Conservation (phyloP, 1,140 invertebrate genomes). For the Saccostrea glomerata region DNA sequence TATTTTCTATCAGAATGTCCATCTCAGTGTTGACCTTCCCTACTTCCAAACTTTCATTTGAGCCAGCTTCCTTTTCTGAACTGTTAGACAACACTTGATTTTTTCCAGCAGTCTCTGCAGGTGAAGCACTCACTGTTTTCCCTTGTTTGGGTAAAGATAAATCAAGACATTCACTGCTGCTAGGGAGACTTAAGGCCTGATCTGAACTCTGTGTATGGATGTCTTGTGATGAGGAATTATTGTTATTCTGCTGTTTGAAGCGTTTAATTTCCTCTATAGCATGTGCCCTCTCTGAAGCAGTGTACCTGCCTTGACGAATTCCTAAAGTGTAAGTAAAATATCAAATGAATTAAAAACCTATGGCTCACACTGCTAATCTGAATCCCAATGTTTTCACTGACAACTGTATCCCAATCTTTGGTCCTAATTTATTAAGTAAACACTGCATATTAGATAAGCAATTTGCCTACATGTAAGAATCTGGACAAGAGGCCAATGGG, state of each 20-base stretch:
- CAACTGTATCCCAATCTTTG: too few relatives aligned
- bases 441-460: too few relatives aligned
- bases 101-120: not conserved
- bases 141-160: not conserved
- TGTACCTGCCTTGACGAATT: slow-evolving; percentile 27
- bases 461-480: too few relatives aligned
- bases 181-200: not conserved
- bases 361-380: too few relatives aligned
- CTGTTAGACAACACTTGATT: not conserved
- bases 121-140: not conserved
- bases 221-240: not conserved
- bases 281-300: not conserved
- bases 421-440: too few relatives aligned
- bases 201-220: not conserved
- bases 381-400: too few relatives aligned
- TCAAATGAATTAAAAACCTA: too few relatives aligned
- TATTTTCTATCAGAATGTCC: not conserved
- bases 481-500: too few relatives aligned
- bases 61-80: not conserved
- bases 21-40: not conserved
- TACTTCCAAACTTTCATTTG: not conserved
- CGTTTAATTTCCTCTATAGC: not conserved
- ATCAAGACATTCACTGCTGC: not conserved
- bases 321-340: not conserved
- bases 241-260: not conserved